These are phyloP conservation scores for Drosophila sp. DNA, from an alignment of 1,140 invertebrate species.

Conservation along the genomic window DNA sequence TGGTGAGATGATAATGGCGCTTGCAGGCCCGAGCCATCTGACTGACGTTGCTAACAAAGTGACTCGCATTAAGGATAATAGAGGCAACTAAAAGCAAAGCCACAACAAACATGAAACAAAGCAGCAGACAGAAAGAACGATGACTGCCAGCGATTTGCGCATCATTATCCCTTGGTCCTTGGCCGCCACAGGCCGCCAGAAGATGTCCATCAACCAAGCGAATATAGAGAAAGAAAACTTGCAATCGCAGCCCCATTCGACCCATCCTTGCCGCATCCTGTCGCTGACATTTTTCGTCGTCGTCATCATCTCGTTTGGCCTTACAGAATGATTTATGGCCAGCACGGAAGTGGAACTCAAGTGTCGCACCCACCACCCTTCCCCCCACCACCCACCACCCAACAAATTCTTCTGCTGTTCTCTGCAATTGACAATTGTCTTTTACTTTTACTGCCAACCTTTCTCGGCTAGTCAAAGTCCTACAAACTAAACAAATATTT, in stretches of 20 bases:
- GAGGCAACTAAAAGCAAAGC: constrained; percentile 77
- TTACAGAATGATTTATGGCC: constrained; percentile 66
- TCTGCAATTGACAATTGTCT: constrained; percentile 77
- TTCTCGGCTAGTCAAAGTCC: not conserved
- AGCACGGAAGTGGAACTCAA: constrained; percentile 50
- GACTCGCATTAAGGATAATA: constrained; percentile 81
- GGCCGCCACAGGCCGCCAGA: constrained; percentile 54
- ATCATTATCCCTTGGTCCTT: constrained; percentile 69
- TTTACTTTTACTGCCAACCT: constrained; percentile 15
- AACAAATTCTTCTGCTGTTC: constrained; percentile 9
- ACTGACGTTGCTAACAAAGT: constrained; percentile 81
- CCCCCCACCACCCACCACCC: not conserved
- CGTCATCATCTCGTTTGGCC: constrained; percentile 62
- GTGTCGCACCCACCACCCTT: constrained; percentile 41
- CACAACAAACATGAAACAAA: constrained; percentile 71
- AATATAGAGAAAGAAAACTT: constrained; percentile 40
- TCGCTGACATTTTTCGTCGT: constrained; percentile 57
- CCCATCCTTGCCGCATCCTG: constrained; percentile 60
- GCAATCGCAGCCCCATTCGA: constrained; percentile 45
- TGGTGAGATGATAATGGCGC: constrained; percentile 77
- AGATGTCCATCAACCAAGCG: constrained; percentile 66
- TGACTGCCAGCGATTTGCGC: constrained; percentile 74
- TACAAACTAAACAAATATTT: constrained; percentile 70
- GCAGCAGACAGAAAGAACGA: constrained; percentile 54
- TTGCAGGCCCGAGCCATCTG: constrained; percentile 61